These are phyloP conservation scores for Bufo bufo DNA, from an alignment of 2,113 vertebrate species.

Conservation along the genomic window DNA sequence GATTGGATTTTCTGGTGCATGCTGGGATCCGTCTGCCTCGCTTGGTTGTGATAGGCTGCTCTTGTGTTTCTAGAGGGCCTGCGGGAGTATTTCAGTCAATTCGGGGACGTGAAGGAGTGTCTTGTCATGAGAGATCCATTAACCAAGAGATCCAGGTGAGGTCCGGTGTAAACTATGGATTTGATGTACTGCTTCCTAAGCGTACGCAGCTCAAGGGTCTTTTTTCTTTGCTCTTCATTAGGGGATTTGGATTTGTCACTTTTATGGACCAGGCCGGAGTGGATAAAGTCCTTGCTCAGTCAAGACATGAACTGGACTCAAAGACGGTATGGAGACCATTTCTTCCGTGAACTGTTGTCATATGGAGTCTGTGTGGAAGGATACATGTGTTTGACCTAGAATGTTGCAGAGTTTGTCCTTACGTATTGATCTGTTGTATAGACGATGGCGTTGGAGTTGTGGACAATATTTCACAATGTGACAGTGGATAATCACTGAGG, in stretches of 20 bases:
- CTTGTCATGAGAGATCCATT: conserved; percentile 99
- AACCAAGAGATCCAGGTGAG: conserved; percentile 99
- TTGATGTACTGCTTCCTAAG: no score
- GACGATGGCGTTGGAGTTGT: neutral
- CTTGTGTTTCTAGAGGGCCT: conserved; percentile 88
- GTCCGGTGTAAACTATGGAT: neutral
- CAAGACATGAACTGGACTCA: conserved; percentile 96
- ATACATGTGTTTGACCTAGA: neutral
- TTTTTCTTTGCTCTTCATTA: conserved; percentile 64
- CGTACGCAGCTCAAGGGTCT: no score
- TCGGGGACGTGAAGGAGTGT: conserved; percentile 99
- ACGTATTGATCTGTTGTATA: neutral
- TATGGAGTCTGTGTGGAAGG: neutral
- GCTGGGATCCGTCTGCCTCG: conserved; percentile 38
- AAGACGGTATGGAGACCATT: conserved; percentile 91
- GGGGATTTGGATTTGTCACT: conserved; percentile 98
- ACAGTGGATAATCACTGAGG: neutral
- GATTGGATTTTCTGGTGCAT: conserved; percentile 50
- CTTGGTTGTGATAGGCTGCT: conserved; percentile 40
- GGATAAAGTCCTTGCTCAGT: conserved; percentile 98
- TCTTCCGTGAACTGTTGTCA: neutral
- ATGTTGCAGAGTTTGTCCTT: neutral
- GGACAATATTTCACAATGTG: neutral
- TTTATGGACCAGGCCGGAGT: conserved; percentile 97
- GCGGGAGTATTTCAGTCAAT: conserved; percentile 99